These are phyloP conservation scores for Nephrotoma guestfalica DNA, from an alignment of 2,888 invertebrate species.

Conservation along the genomic window DNA sequence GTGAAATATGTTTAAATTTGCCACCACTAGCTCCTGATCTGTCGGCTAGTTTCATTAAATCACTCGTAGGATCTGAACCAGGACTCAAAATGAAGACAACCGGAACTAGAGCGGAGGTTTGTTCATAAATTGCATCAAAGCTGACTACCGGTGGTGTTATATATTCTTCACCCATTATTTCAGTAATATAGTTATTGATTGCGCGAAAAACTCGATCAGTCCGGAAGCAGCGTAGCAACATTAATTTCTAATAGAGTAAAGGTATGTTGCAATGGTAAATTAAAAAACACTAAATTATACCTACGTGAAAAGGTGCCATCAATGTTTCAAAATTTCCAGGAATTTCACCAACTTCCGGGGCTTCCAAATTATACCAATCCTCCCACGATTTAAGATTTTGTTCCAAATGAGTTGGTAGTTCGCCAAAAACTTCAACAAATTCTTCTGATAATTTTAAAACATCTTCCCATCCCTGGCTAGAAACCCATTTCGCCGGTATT, in stretches of 20 bases:
- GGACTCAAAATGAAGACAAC: conserved; percentile 88
- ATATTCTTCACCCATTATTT: conserved; percentile 74
- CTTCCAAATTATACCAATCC: conserved; percentile 69
- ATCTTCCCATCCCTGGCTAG: conserved; percentile 69
- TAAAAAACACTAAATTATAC: background rate
- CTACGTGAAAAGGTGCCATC: conserved; percentile 42
- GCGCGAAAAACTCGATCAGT: conserved; percentile 77
- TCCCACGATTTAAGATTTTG: conserved; percentile 45
- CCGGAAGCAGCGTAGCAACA: conserved; percentile 79
- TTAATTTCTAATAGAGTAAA: conserved; percentile 43
- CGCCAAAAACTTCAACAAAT: conserved; percentile 49
- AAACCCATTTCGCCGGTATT: conserved; percentile 60
- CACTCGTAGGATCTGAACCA: conserved; percentile 85
- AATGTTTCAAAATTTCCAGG: conserved; percentile 55
- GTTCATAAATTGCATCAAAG: conserved; percentile 70
- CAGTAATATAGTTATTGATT: conserved; percentile 68
- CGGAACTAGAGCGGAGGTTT: conserved; percentile 68
- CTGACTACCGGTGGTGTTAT: conserved; percentile 76
- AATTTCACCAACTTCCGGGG: conserved; percentile 55
- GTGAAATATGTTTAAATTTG: conserved; percentile 74
- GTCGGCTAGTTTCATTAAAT: conserved; percentile 65
- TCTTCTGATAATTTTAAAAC: conserved; percentile 54
- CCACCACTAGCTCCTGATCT: conserved; percentile 52
- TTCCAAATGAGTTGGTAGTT: conserved; percentile 47
- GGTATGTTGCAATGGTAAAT: background rate